A percentile compares a stretch with the other conserved stretches of the same genome.
phyloP scores from a whole-genome alignment of 2,797 vertebrate genomes.

The Scolopax bukidnonensis region DNA sequence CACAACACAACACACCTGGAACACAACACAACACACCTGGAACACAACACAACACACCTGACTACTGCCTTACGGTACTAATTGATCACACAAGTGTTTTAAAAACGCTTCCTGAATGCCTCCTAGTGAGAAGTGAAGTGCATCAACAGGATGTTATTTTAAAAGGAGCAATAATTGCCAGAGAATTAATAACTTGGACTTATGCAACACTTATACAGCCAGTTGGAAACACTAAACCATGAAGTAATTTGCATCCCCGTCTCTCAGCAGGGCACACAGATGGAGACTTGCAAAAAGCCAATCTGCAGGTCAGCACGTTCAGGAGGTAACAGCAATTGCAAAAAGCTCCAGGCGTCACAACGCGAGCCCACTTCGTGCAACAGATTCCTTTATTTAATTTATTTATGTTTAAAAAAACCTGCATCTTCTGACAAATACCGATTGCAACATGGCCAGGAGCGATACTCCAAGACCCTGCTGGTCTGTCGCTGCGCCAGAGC shows the following conservation, averaged over 20 bases:
- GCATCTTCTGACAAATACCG: background rate
- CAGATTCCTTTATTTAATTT: background rate
- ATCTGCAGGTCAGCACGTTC: slow-evolving; percentile 35
- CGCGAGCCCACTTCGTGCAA: background rate
- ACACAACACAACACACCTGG: background rate
- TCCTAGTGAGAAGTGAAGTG: slow-evolving; percentile 42
- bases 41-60: background rate
- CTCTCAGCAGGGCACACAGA: slow-evolving; percentile 43
- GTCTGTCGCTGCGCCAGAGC: background rate
- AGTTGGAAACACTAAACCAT: slow-evolving; percentile 29
- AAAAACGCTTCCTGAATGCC: slow-evolving; percentile 22
- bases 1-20: background rate
- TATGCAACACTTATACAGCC: slow-evolving; percentile 39
- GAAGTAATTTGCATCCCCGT: slow-evolving; percentile 24
- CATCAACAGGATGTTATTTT: slow-evolving; percentile 58
- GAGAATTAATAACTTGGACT: slow-evolving; percentile 59
- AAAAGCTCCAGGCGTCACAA: background rate
- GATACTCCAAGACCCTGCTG: background rate
- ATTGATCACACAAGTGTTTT: background rate
- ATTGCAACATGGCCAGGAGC: background rate
- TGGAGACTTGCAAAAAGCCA: slow-evolving; percentile 23
- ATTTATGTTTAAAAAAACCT: background rate
- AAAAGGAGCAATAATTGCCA: slow-evolving; percentile 58
- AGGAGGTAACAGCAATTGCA: background rate
- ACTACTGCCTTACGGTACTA: background rate